Evolutionary conservation across 2,888 invertebrate genomes (phyloP).

Genomic region (Drosophila leonis): DNA sequence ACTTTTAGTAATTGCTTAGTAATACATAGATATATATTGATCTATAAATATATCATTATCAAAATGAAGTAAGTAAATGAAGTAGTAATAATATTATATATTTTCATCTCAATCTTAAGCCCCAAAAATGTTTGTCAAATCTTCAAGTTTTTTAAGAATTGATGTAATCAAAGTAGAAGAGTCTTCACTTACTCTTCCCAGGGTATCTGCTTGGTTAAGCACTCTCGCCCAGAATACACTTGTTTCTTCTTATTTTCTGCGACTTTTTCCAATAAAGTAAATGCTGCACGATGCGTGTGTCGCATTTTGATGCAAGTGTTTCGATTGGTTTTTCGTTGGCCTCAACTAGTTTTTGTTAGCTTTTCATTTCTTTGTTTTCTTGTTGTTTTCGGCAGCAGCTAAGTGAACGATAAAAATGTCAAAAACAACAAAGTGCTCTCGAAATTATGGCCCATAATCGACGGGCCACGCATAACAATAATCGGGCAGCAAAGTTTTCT

Average conservation of each 20-base stretch:
- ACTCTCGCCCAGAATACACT: constrained; percentile 10
- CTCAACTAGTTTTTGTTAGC: constrained; percentile 58
- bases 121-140: too few species aligned
- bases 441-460: constrained; percentile 69
- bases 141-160: too few species aligned
- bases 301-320: constrained; percentile 70
- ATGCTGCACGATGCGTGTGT: constrained; percentile 71
- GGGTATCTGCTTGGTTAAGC: neutral
- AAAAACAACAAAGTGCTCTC: constrained; percentile 65
- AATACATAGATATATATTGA: neutral
- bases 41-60: too few species aligned
- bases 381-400: constrained; percentile 51
- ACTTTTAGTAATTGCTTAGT: neutral
- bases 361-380: constrained; percentile 52
- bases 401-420: constrained; percentile 80
- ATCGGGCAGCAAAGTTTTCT: constrained; percentile 33
- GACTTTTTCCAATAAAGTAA: constrained; percentile 81
- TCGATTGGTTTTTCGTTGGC: constrained; percentile 46
- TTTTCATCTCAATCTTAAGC: too few species aligned
- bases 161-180: neutral
- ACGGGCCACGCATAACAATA: constrained; percentile 66
- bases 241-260: constrained; percentile 40
- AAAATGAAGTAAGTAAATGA: too few species aligned
- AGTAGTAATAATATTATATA: too few species aligned
- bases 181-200: neutral